phyloP scores from a whole-genome alignment of 2,888 invertebrate genomes.

The Sepioteuthis lessoniana region DNA sequence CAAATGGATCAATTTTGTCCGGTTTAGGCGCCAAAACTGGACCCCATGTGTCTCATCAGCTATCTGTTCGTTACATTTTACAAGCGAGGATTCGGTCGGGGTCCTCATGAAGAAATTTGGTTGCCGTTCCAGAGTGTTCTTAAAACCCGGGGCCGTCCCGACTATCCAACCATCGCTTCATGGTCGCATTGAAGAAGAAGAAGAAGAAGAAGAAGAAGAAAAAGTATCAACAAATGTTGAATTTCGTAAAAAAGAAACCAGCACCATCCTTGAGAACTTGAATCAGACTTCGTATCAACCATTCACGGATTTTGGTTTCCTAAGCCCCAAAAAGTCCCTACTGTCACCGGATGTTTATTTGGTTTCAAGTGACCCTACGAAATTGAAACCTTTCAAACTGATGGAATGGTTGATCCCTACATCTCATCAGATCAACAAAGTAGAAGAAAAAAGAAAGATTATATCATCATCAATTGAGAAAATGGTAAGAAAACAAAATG shows the following conservation, averaged over 20 bases:
- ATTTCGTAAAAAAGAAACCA: not conserved
- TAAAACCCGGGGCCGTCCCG: constrained; percentile 36
- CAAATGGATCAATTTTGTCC: constrained; percentile 40
- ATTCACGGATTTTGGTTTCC: not conserved
- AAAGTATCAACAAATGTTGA: not conserved
- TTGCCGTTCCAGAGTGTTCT: not conserved
- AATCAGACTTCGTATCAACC: not conserved
- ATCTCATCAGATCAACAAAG: not conserved
- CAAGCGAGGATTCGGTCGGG: not conserved
- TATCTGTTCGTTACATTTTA: constrained; percentile 39
- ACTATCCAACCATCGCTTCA: not conserved
- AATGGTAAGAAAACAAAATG: not conserved
- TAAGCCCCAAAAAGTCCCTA: not conserved
- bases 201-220: too few relatives aligned
- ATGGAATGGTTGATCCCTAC: not conserved
- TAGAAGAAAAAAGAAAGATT: not conserved
- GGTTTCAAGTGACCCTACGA: not conserved
- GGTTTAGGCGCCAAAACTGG: constrained; percentile 25
- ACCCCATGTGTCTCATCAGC: not conserved
- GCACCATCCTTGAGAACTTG: not conserved
- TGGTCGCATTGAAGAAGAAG: not conserved
- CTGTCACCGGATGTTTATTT: not conserved
- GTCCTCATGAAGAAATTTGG: constrained; percentile 47
- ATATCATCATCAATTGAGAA: not conserved
- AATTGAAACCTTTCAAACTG: not conserved